Conservation (phyloP, 1,140 invertebrate genomes). For the Lerema accius region DNA sequence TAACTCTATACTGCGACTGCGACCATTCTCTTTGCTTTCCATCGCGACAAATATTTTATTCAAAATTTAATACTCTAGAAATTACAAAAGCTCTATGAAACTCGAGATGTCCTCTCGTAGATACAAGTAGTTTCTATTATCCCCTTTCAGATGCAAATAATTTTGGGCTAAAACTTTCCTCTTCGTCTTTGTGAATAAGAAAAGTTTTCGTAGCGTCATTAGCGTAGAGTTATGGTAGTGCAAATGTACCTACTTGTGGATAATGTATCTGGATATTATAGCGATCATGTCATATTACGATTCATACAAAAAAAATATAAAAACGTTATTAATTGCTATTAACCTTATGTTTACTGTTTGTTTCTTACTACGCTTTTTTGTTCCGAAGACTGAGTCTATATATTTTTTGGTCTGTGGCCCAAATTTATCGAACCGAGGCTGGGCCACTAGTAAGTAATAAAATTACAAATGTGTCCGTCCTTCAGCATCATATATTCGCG, state of each 20-base stretch:
- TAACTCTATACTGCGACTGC: no score
- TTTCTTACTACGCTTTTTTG: no score
- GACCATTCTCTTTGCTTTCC: background rate
- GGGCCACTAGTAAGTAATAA: slow-evolving; percentile 43
- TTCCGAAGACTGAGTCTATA: no score
- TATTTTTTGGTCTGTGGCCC: no score
- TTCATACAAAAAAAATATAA: slow-evolving; percentile 1
- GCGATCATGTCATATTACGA: slow-evolving; percentile 36
- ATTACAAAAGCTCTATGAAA: slow-evolving; percentile 8
- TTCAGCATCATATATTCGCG: slow-evolving; percentile 51
- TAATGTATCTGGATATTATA: slow-evolving; percentile 27
- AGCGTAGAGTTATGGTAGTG: slow-evolving; percentile 34
- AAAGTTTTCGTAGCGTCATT: slow-evolving; percentile 46
- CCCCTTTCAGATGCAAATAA: slow-evolving; percentile 61
- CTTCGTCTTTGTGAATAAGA: slow-evolving; percentile 54
- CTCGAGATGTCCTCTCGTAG: slow-evolving; percentile 38
- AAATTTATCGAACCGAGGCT: no score
- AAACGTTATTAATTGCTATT: no score
- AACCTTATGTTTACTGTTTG: no score
- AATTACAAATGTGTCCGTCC: slow-evolving; percentile 53
- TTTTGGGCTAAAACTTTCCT: slow-evolving; percentile 48
- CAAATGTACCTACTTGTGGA: no score
- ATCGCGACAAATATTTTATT: background rate
- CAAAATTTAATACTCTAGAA: background rate
- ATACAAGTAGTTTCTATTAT: slow-evolving; percentile 51